Percentiles rank a stretch among this genome's conserved stretches.
These are phyloP conservation scores for Thereuonema tuberculata DNA, from an alignment of 1,140 invertebrate species.

Conservation along the genomic window DNA sequence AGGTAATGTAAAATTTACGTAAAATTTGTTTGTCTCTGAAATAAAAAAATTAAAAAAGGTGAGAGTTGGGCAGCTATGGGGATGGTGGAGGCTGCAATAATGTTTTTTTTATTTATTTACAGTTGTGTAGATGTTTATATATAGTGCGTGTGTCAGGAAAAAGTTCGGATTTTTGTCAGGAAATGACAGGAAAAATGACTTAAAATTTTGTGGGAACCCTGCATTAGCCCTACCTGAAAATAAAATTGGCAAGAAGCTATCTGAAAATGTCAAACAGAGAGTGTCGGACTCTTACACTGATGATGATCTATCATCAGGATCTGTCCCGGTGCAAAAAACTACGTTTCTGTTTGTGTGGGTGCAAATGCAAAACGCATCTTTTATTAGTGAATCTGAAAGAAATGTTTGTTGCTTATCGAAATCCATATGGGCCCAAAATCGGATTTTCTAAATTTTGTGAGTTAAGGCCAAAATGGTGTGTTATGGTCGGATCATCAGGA, in stretches of 20 bases:
- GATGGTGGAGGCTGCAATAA: too few species aligned
- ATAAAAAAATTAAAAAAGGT: too few species aligned
- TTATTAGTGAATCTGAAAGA: background rate
- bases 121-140: too few species aligned
- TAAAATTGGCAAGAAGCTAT: background rate
- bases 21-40: too few species aligned
- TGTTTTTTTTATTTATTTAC: too few species aligned
- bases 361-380: background rate
- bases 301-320: background rate
- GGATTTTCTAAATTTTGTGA: background rate
- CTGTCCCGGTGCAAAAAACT: background rate
- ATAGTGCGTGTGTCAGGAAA: too few species aligned
- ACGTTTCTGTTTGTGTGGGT: background rate
- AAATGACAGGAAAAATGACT: too few species aligned
- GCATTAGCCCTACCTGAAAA: background rate
- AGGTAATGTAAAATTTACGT: too few species aligned
- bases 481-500: background rate
- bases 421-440: background rate
- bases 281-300: background rate
- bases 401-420: background rate
- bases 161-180: too few species aligned
- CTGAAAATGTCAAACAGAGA: background rate
- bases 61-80: too few species aligned
- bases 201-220: too few species aligned
- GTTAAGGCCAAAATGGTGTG: background rate